These are phyloP conservation scores for Geopemphigus sp. DNA, from an alignment of 1,140 invertebrate genomes.

Conservation along the genomic window DNA sequence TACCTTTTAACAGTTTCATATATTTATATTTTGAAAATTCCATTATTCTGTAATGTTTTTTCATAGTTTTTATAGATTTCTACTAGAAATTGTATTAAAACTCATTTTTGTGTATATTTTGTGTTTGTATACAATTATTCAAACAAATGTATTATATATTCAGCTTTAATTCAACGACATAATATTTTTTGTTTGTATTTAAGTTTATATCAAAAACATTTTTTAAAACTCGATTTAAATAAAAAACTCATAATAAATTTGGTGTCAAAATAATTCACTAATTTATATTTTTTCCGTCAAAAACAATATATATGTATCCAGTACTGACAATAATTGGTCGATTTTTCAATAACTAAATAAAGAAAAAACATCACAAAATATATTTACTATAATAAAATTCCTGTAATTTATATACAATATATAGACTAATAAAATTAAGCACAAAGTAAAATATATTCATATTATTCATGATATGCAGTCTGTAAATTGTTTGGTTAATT, in stretches of 20 bases:
- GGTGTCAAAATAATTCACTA: neutral
- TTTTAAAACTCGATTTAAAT: too few species aligned
- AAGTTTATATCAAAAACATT: too few species aligned
- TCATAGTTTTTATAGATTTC: too few species aligned
- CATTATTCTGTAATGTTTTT: too few species aligned
- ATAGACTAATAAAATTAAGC: slow-evolving; percentile 43
- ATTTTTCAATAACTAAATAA: neutral
- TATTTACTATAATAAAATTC: slow-evolving; percentile 33
- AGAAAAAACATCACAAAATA: slow-evolving; percentile 33
- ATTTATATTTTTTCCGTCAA: neutral
- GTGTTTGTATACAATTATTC: too few species aligned
- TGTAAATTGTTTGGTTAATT: slow-evolving; percentile 22
- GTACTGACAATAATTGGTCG: neutral
- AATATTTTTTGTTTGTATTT: too few species aligned
- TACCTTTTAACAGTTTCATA: too few species aligned
- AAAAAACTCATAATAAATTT: neutral
- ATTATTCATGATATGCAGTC: slow-evolving; percentile 23
- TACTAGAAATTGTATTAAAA: too few species aligned
- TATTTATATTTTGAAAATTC: too few species aligned
- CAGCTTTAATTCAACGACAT: too few species aligned
- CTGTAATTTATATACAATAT: slow-evolving; percentile 16
- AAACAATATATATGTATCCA: neutral
- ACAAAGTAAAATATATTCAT: slow-evolving; percentile 13
- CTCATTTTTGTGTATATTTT: too few species aligned
- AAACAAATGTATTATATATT: too few species aligned